A percentile compares a stretch with the other conserved stretches of the same genome.
These are phyloP conservation scores for Cerastis rubricosa DNA, from an alignment of 2,888 invertebrate species.

Conservation along the genomic window DNA sequence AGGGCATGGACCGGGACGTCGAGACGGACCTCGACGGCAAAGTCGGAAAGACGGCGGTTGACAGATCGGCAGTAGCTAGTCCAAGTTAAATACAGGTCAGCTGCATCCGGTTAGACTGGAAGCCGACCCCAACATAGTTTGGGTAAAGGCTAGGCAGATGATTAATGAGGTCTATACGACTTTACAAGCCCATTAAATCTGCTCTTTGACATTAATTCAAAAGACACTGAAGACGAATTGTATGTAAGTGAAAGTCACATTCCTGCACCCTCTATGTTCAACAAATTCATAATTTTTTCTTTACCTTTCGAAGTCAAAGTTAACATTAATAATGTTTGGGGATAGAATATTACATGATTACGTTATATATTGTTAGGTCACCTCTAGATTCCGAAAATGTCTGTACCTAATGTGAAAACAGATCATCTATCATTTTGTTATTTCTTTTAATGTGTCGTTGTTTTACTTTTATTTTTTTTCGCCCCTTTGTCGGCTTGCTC, in stretches of 20 bases:
- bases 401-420: neutral
- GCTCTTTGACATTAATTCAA: neutral
- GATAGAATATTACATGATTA: neutral
- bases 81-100: neutral
- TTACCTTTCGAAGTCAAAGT: constrained; percentile 16
- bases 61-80: neutral
- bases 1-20: too few species aligned
- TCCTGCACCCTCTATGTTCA: neutral
- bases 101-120: neutral
- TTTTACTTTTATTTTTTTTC: neutral
- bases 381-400: constrained; percentile 5
- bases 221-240: neutral
- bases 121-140: neutral
- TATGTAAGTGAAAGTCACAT: neutral
- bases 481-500: neutral
- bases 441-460: neutral
- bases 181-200: neutral
- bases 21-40: too few species aligned
- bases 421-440: constrained; percentile 27
- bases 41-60: too few species aligned
- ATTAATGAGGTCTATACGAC: neutral
- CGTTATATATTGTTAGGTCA: neutral
- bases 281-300: neutral
- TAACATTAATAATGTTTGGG: constrained; percentile 1
- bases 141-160: neutral